phyloP scores from a whole-genome alignment of 2,797 vertebrate species.

The Esox lucius region DNA sequence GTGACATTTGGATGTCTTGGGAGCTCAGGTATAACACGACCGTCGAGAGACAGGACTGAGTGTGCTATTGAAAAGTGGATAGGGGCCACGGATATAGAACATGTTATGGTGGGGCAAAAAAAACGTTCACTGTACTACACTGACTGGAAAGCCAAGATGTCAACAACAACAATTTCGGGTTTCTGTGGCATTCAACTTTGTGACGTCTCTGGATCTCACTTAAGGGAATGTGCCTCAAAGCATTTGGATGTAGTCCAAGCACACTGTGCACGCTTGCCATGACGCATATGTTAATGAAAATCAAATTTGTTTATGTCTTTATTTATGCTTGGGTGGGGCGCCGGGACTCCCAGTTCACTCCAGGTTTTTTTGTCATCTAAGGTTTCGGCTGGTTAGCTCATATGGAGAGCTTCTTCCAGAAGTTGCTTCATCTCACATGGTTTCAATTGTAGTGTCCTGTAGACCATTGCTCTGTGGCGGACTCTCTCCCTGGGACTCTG shows the following conservation, averaged over 20 bases:
- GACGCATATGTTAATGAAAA: not conserved
- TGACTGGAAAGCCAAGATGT: not conserved
- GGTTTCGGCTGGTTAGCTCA: constrained; percentile 67
- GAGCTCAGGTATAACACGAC: constrained; percentile 21
- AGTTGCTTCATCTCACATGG: constrained; percentile 79
- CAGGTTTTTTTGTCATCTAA: constrained; percentile 67
- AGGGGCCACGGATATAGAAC: constrained; percentile 22
- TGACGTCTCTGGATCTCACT: not conserved
- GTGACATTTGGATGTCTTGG: constrained; percentile 31
- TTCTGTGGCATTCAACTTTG: not conserved
- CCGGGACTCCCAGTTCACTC: constrained; percentile 60
- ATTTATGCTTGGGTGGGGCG: constrained; percentile 55
- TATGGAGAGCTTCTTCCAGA: constrained; percentile 71
- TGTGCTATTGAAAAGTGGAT: constrained; percentile 18
- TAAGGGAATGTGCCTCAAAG: not conserved
- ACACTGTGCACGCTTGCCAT: not conserved
- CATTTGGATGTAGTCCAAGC: not conserved
- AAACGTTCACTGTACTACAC: not conserved
- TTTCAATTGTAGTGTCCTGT: constrained; percentile 72
- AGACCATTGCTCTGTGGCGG: constrained; percentile 56
- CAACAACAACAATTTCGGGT: not conserved
- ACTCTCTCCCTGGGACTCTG: constrained; percentile 43
- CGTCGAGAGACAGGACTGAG: constrained; percentile 13
- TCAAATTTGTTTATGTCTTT: constrained; percentile 41
- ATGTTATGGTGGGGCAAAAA: constrained; percentile 33